These are phyloP conservation scores for Hydrolagus colliei DNA, from an alignment of 2,797 vertebrate species.

Conservation along the genomic window DNA sequence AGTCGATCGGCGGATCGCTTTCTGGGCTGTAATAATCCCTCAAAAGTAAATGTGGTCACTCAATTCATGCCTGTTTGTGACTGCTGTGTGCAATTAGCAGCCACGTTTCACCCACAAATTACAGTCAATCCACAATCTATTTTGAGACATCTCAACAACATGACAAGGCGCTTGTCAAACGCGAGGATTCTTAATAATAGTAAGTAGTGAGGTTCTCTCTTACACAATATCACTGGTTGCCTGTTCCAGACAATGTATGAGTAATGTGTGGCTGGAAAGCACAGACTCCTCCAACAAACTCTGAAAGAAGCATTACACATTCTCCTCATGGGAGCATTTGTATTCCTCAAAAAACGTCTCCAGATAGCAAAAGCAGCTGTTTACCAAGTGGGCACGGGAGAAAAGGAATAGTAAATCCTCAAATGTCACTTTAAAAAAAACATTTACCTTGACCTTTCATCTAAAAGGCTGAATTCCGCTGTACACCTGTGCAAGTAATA, in stretches of 20 bases:
- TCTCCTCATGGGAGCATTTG: neutral
- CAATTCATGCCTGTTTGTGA: no score
- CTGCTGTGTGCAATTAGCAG: no score
- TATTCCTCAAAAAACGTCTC: neutral
- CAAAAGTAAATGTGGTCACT: no score
- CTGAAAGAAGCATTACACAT: neutral
- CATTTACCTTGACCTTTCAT: no score
- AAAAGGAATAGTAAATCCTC: neutral
- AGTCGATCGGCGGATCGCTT: no score
- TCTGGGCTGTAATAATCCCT: no score
- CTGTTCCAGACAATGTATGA: neutral
- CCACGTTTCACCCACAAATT: no score
- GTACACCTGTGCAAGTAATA: neutral
- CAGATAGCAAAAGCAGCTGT: neutral
- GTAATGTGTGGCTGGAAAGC: neutral
- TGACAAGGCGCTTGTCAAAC: no score
- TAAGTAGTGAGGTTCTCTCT: no score
- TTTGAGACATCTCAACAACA: no score
- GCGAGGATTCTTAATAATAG: no score
- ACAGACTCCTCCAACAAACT: neutral
- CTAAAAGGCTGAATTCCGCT: neutral
- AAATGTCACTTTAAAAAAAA: neutral
- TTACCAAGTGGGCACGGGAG: neutral
- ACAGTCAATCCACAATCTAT: no score
- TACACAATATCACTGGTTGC: neutral